Conservation (phyloP, 2,113 vertebrate species). For the Trachemys scripta region DNA sequence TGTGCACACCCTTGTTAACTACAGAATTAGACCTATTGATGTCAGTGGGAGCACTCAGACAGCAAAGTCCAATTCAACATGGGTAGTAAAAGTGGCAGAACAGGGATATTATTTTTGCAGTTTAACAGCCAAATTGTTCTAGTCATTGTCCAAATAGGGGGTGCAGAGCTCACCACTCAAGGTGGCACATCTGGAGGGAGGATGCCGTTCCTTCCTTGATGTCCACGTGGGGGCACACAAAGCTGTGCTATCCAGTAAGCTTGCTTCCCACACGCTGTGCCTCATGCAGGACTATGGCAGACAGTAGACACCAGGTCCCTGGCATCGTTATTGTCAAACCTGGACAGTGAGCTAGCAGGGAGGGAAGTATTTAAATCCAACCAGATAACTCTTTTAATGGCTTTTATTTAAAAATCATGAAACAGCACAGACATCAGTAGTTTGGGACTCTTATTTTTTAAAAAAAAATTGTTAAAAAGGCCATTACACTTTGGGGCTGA, state of each 20-base stretch:
- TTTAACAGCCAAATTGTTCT: background rate
- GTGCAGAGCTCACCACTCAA: background rate
- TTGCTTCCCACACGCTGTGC: background rate
- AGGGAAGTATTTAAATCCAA: background rate
- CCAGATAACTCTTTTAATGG: background rate
- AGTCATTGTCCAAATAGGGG: background rate
- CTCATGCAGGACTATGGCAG: background rate
- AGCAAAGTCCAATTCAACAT: background rate
- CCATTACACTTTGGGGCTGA: background rate
- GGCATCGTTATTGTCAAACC: background rate
- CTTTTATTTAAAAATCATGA: background rate
- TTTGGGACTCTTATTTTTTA: background rate
- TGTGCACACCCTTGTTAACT: background rate
- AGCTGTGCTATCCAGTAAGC: background rate
- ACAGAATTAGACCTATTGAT: background rate
- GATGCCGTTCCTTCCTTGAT: background rate
- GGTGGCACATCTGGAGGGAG: fast-evolving
- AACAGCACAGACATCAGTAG: background rate
- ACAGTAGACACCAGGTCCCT: background rate
- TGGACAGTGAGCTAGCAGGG: background rate
- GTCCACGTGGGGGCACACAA: background rate
- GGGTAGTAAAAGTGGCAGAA: background rate
- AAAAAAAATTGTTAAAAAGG: too few species aligned
- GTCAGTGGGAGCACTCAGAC: background rate
- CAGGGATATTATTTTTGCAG: background rate